Percentiles rank a stretch among this genome's conserved stretches.
phyloP scores from a whole-genome alignment of 2,113 vertebrate genomes.

The Hypocryptadius cinnamomeus region DNA sequence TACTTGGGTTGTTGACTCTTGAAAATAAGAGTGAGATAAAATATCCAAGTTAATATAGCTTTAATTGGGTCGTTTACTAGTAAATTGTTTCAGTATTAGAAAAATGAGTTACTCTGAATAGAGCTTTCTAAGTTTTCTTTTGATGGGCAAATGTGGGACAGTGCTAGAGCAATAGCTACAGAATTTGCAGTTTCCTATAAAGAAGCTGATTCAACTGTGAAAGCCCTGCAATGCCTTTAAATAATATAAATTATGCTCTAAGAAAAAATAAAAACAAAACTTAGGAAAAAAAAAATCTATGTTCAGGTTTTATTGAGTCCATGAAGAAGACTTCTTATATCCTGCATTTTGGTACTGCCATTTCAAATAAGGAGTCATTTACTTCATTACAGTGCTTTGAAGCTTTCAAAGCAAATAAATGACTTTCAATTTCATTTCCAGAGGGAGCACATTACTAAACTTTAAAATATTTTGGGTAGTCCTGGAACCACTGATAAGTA shows the following conservation, averaged over 20 bases:
- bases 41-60: conserved; percentile 10
- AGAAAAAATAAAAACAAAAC: background rate
- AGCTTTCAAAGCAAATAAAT: background rate
- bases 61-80: conserved; percentile 16
- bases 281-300: background rate
- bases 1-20: conserved; percentile 26
- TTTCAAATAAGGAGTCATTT: background rate
- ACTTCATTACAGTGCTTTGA: background rate
- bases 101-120: background rate
- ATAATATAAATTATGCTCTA: background rate
- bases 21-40: conserved; percentile 20
- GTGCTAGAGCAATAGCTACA: background rate
- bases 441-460: background rate
- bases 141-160: background rate
- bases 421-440: background rate
- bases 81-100: conserved; percentile 19
- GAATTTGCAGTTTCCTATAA: background rate
- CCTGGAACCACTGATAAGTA: background rate
- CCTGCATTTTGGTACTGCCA: background rate
- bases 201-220: background rate
- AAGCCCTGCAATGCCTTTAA: background rate
- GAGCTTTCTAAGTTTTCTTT: background rate
- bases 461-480: background rate
- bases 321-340: background rate
- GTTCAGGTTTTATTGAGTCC: background rate